These are phyloP conservation scores for Nomada ruficornis DNA, from an alignment of 2,888 invertebrate genomes.

Conservation along the genomic window DNA sequence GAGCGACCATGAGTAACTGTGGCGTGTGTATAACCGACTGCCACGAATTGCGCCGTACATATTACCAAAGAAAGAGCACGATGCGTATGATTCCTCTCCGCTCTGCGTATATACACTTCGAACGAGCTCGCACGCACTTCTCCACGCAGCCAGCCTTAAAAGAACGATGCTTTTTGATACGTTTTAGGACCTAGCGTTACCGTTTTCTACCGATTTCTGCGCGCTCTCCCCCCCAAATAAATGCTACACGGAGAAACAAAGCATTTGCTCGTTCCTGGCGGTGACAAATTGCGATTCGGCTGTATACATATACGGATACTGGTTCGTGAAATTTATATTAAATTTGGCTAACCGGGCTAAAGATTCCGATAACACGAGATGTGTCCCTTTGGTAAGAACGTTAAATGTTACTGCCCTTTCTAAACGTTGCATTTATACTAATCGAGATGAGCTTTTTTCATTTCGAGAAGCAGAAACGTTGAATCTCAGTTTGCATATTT, in stretches of 20 bases:
- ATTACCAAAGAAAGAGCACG: slow-evolving; percentile 62
- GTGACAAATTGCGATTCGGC: slow-evolving; percentile 8
- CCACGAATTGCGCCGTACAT: slow-evolving; percentile 46
- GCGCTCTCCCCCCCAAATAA: not conserved
- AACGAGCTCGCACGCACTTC: slow-evolving; percentile 43
- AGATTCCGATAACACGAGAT: not conserved
- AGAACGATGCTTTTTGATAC: slow-evolving; percentile 60
- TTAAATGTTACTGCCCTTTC: too few relatives aligned
- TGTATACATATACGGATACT: too few relatives aligned
- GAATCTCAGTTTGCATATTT: too few relatives aligned
- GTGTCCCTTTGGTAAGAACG: not conserved
- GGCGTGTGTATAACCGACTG: slow-evolving; percentile 31
- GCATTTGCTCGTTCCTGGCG: slow-evolving; percentile 13
- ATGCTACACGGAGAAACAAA: slow-evolving; percentile 3
- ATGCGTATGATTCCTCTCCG: slow-evolving; percentile 38
- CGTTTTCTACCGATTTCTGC: slow-evolving; percentile 52
- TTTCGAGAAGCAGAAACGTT: too few relatives aligned
- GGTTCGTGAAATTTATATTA: not conserved
- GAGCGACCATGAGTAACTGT: slow-evolving; percentile 23
- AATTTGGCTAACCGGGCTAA: not conserved
- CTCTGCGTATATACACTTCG: slow-evolving; percentile 36
- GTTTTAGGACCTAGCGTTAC: slow-evolving; percentile 58
- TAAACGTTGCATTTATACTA: too few relatives aligned
- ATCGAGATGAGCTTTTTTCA: too few relatives aligned
- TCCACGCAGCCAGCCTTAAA: slow-evolving; percentile 59